Evolutionary conservation across 2,888 invertebrate species (phyloP).

Genomic region (Eilema caniola): DNA sequence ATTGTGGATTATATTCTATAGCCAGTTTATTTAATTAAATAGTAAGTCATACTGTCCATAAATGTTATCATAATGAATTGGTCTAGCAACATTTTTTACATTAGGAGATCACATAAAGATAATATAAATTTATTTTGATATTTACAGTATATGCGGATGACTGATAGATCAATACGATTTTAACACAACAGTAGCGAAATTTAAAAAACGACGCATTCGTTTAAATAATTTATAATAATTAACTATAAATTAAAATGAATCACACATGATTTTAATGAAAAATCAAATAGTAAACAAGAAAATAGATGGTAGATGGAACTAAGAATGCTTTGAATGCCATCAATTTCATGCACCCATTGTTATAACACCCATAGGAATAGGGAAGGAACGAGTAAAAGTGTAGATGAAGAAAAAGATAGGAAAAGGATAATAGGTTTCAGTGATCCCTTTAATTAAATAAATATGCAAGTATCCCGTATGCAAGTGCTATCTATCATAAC

Average conservation of each 20-base stretch:
- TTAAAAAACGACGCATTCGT: not conserved
- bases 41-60: not conserved
- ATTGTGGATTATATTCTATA: constrained; percentile 44
- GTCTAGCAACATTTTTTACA: not conserved
- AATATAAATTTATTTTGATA: not conserved
- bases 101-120: not conserved
- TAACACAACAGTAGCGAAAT: not conserved
- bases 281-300: not conserved
- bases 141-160: not conserved
- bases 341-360: too few species aligned
- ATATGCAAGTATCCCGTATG: too few species aligned
- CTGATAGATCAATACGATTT: not conserved
- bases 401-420: not conserved
- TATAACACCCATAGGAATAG: not conserved
- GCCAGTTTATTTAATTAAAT: constrained; percentile 25
- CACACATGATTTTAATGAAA: too few species aligned
- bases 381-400: not conserved
- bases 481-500: not conserved
- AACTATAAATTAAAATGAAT: not conserved
- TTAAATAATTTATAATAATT: not conserved
- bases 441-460: not conserved
- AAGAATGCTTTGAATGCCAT: not conserved
- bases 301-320: not conserved
- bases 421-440: not conserved
- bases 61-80: not conserved